These are phyloP conservation scores for Gallinago nigripennis DNA, from an alignment of 2,797 vertebrate species.

Conservation along the genomic window DNA sequence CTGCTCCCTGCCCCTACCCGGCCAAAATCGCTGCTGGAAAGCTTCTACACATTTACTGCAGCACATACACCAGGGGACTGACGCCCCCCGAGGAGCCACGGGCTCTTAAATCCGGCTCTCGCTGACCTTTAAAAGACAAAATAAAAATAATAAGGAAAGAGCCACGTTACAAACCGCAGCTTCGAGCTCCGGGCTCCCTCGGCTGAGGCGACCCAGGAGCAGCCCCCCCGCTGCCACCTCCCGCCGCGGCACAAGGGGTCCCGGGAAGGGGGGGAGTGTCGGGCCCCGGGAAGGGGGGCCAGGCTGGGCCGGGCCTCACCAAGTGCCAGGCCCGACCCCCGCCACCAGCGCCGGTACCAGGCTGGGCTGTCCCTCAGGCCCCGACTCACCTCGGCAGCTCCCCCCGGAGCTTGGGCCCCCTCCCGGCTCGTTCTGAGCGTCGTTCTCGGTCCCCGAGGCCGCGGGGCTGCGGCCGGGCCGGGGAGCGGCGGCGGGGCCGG, in stretches of 20 bases:
- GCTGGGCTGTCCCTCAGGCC: neutral
- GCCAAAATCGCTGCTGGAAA: too few relatives aligned
- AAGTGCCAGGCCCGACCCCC: neutral
- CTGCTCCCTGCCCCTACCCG: too few relatives aligned
- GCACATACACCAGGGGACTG: too few relatives aligned
- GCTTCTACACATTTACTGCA: too few relatives aligned
- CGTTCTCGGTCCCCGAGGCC: neutral
- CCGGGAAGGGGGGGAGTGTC: too few relatives aligned
- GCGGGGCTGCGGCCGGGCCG: neutral
- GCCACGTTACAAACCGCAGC: too few relatives aligned
- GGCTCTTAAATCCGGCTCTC: too few relatives aligned
- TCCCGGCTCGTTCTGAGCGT: neutral
- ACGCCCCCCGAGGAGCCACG: too few relatives aligned
- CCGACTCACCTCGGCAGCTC: neutral
- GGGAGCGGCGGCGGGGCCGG: neutral
- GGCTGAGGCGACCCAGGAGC: neutral
- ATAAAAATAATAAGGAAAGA: too few relatives aligned
- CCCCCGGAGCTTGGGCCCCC: neutral
- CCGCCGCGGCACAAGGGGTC: neutral
- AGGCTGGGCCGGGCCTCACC: too few relatives aligned
- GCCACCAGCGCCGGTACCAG: neutral
- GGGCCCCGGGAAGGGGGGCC: too few relatives aligned
- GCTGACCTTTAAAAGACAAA: too few relatives aligned
- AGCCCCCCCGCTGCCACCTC: neutral
- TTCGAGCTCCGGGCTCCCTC: neutral